Evolutionary conservation across 2,113 vertebrate species (phyloP), one percentile per base, ranked within the genome.

Genomic region (Hydrochoerus hydrochaeris): DNA sequence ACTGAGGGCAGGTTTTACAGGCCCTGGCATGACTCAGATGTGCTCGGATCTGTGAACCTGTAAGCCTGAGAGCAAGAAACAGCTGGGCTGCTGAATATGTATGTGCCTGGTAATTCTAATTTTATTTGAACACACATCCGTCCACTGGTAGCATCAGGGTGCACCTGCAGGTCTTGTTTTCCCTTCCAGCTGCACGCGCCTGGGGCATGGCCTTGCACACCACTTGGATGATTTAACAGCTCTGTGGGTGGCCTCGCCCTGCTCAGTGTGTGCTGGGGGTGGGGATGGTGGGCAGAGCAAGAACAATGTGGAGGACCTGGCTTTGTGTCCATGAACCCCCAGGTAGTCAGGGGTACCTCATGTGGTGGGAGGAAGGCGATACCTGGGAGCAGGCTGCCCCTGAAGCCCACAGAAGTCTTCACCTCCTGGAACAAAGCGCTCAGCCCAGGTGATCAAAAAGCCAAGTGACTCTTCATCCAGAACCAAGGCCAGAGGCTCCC

Each of bases 101-200:
- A 88, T 98, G 98, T 98, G 96, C 81, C 95, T 90, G 95, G 98
- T 97, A 97, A 98, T 98, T 98, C 97, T 98, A 86, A 96, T 97
- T 98, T 88, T 94, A 94, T 97, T 98, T 96, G 95, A 96, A 92
- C 84, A 85, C 96, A 95, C 95, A 97, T 97, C 98, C 2, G 90
- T 88, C 90, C 22, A 44, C 89, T 89, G 46, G 90, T 69, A 97
- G 82, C 96, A 96, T 97, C 97, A 97, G 78, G 22, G 94, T 63
- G 84, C 97, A 97, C 97, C 96, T 90, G 94, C 52, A 11, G n/a
- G 35, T n/a, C 96, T 85, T 87, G 84, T 97, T 97, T 97, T 97
- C 93, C 87, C 92, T 97, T 95, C 13, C 0, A 85, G 96, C 88
- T 24, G 35, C 94, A 67, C 12, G 80, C 0, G 49, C 94, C 57